Evolutionary conservation across 30 jellyfish, hydroid and myxozoan species (phyloP).

Genomic region (Morbakka virulenta): DNA sequence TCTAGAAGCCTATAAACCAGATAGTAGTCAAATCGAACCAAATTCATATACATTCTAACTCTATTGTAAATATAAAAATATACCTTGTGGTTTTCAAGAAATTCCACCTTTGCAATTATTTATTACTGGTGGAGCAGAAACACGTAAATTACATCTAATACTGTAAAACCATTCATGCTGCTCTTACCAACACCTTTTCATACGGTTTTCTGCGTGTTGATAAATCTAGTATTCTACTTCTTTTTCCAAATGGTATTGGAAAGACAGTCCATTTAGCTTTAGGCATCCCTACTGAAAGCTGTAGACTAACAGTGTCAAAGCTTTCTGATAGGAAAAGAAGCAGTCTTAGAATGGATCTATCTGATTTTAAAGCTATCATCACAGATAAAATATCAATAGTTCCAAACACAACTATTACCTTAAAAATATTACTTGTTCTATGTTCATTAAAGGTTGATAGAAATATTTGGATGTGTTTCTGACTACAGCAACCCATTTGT

Average conservation of each 20-base stretch:
- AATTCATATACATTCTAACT: conserved; percentile 14
- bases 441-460: conserved; percentile 20
- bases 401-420: not conserved
- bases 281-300: conserved; percentile 1
- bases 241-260: conserved; percentile 21
- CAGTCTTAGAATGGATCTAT: not conserved
- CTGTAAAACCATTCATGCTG: conserved; percentile 11
- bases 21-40: conserved; percentile 8
- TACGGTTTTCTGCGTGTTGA: conserved; percentile 1
- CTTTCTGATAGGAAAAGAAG: conserved; percentile 8
- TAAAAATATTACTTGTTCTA: too few species aligned
- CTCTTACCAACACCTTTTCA: conserved; percentile 7
- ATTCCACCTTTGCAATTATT: conserved; percentile 10
- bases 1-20: too few species aligned
- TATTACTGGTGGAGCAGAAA: conserved; percentile 28
- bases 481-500: conserved; percentile 27
- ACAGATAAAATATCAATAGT: conserved; percentile 8
- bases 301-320: conserved; percentile 3
- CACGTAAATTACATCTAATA: conserved; percentile 5
- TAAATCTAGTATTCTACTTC: not conserved
- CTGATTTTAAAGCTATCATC: conserved; percentile 22
- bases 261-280: conserved; percentile 7
- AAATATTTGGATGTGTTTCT: conserved; percentile 18
- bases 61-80: conserved; percentile 23
- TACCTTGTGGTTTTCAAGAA: conserved; percentile 4